Evolutionary conservation across 1,140 invertebrate genomes (phyloP), one percentile per base, ranked within the genome.

Genomic region (Anoplophora glabripennis): DNA sequence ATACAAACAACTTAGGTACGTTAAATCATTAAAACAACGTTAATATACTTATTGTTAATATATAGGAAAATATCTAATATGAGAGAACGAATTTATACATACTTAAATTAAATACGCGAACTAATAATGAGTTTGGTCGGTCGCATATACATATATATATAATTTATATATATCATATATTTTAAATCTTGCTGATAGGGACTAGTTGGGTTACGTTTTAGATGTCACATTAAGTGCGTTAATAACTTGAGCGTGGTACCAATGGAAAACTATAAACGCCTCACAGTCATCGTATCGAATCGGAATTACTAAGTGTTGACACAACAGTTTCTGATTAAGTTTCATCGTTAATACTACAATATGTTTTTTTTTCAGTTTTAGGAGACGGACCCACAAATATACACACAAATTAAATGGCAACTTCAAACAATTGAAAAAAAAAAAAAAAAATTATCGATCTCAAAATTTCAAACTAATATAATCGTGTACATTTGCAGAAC

Each of bases 161-260:
- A 62, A 62, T 65, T 64, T 68, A 59, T 66, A 64, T 66, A 64
- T 68, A 58, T 45, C 48, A 58, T 65, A 57, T 55, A 58, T 58
- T 61, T 62, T 65, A 64, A 72, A 67, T 64, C 65, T 72, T 72
- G 66, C 59, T 66, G 55, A 68, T 63, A 59, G 64, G 64, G 71
- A 73, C 71, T 73, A 73, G 71, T 71, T 60, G 65, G 68, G 61
- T 72, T 72, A 67, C 65, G 66, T 70, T 65, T 57, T 64, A 65
- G 63, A 66, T 68, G 63, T 65, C 66, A 66, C 69, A 66, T 65
- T 65, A 64, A 68, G 69, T 71, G 70, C 70, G 70, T 72, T 70
- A 62, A 58, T 52, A 64, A 64, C 59, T 71, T 71, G 69, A 71
- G 69, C 69, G 67, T 63, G 57, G 61, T 60, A 60, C 54, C 60